Base-by-base conservation (phyloP, 1,140 invertebrate species). In the Mamestra configurata region DNA sequence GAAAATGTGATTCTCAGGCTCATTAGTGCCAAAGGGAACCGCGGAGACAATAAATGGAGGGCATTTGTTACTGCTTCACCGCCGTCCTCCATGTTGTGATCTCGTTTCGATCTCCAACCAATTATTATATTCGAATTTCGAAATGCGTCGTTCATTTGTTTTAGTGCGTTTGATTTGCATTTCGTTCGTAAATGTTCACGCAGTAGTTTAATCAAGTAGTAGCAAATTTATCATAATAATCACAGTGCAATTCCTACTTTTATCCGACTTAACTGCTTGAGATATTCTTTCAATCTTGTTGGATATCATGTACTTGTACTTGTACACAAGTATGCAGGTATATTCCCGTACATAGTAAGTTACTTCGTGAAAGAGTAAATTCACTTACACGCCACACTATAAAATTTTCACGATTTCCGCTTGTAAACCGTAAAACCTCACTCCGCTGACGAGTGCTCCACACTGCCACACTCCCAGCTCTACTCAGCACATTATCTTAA, bases 21-120 rank as follows among this genome's bases (percentile, higher is more conserved):
- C 82, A 85, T 85, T 85, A 85, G 79, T 80, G 80, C 49, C 75
- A 78, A 83, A 84, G 79, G 66, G 66, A 83, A 81, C 73, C 77
- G 75, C 79, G 79, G 35, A 66, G 71, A 83, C 82, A 83, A 85
- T 70, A 79, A 81, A 85, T 85, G 68, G 61, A 13, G n/a, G 59
- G 75, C 79, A 85, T 83, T 85, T 83, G 72, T 83, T 80, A 82
- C 78, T 55, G 80, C 71, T 81, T 75, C 77, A 79, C 80, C 80
- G 80, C 83, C 79, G 35, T 49, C 75, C 73, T 80, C 73, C 80
- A 82, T 82, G 76, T 80, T 84, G 78, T 80, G 78, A 80, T 68
- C 37, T 77, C 35, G 31, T 57, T 66, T 66, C 70, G 75, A 61
- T 70, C 66, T 46, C 37, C 71, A 43, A 75, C 57, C 57, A 73